Evolutionary conservation across 2,113 vertebrate genomes (phyloP).

Genomic region (Centrocercus urophasianus): DNA sequence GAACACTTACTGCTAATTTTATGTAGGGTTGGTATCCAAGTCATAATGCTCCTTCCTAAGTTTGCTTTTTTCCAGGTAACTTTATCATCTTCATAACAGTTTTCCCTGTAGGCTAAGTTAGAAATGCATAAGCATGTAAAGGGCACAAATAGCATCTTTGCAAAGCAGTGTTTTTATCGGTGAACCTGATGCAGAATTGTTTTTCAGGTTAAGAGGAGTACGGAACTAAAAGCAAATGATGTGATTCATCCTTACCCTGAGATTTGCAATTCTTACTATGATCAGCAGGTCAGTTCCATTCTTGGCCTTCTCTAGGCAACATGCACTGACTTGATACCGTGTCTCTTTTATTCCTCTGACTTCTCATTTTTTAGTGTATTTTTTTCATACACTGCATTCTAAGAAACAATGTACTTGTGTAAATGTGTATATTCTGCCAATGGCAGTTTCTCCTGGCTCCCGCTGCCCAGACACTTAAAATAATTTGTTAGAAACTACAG

Average conservation of each 20-base stretch:
- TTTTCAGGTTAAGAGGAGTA: not conserved
- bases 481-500: conserved; percentile 9
- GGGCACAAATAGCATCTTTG: not conserved
- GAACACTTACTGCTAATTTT: not conserved
- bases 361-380: not conserved
- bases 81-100: not conserved
- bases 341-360: not conserved
- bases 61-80: not conserved
- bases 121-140: not conserved
- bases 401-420: not conserved
- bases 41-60: not conserved
- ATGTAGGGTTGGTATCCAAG: not conserved
- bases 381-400: not conserved
- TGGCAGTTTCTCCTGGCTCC: not conserved
- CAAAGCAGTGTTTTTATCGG: not conserved
- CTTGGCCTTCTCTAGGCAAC: not conserved
- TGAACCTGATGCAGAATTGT: not conserved
- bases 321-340: not conserved
- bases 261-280: not conserved
- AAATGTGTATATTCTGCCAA: not conserved
- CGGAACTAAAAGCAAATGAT: not conserved
- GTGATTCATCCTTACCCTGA: fast-evolving
- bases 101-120: not conserved
- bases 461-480: not conserved
- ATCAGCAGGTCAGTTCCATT: not conserved